phyloP scores from a whole-genome alignment of 2,888 invertebrate genomes.

The Thumatha senex region DNA sequence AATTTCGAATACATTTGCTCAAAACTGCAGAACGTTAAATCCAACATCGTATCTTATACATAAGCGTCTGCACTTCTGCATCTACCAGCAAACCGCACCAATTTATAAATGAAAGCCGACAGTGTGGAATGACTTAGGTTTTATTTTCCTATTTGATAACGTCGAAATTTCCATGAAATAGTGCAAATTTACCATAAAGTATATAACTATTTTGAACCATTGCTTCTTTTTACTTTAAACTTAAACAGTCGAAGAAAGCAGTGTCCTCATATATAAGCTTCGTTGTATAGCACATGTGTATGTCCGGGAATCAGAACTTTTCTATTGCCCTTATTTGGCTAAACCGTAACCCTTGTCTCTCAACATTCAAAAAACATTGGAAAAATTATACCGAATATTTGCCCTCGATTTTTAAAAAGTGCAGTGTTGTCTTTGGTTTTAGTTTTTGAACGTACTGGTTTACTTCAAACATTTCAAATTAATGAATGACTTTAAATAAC shows the following conservation, averaged over 20 bases:
- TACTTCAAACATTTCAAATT: constrained; percentile 14
- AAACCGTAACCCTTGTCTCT: constrained; percentile 21
- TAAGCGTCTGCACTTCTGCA: not conserved
- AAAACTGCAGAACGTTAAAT: not conserved
- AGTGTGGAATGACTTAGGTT: constrained; percentile 23
- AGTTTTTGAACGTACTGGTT: constrained; percentile 17
- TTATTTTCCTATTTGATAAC: constrained; percentile 38
- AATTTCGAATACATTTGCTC: not conserved
- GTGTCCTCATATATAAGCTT: constrained; percentile 53
- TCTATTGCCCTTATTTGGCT: constrained; percentile 39
- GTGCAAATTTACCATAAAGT: constrained; percentile 55
- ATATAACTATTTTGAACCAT: constrained; percentile 59
- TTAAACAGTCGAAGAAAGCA: constrained; percentile 52
- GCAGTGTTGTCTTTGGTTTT: constrained; percentile 14
- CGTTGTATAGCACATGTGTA: constrained; percentile 64
- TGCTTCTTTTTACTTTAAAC: constrained; percentile 40
- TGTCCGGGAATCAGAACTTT: constrained; percentile 44
- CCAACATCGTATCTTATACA: not conserved
- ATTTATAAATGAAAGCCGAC: constrained; percentile 26
- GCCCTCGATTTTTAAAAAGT: constrained; percentile 16
- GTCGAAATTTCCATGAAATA: constrained; percentile 44
- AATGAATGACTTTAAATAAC: constrained; percentile 14
- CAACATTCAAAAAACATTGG: constrained; percentile 15
- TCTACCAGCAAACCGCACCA: constrained; percentile 14
- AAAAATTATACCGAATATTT: constrained; percentile 13